phyloP scores from a whole-genome alignment of 2,113 vertebrate genomes.

The Melozone crissalis region DNA sequence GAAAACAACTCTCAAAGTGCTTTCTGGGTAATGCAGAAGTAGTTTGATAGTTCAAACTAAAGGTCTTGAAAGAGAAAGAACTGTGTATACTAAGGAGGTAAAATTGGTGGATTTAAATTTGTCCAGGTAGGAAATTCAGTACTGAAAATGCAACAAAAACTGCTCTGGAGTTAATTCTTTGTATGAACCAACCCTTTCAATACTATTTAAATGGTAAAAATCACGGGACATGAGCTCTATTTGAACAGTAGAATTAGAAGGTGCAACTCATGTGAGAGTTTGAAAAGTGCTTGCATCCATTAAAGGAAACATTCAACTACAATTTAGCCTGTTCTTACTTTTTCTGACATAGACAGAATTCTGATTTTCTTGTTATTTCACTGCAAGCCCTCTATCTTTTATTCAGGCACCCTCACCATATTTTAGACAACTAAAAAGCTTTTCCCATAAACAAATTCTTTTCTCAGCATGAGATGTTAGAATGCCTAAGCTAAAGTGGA shows the following conservation, averaged over 20 bases:
- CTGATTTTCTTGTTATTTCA: not conserved
- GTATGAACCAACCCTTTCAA: not conserved
- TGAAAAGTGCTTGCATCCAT: not conserved
- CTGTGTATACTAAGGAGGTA: not conserved
- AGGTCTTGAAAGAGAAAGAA: not conserved
- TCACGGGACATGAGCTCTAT: fast-evolving
- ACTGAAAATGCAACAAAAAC: not conserved
- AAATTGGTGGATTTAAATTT: not conserved
- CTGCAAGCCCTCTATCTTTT: not conserved
- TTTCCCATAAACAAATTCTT: not conserved
- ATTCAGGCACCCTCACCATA: not conserved
- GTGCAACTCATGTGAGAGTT: fast-evolving
- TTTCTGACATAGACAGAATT: not conserved
- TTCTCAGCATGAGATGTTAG: not conserved
- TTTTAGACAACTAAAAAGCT: not conserved
- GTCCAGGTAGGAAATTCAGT: not conserved
- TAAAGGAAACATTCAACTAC: not conserved
- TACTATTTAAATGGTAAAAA: not conserved
- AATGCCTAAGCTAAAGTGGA: not conserved
- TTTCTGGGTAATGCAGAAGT: not conserved
- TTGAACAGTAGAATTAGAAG: not conserved
- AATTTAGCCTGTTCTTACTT: not conserved
- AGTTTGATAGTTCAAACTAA: not conserved
- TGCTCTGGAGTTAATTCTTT: not conserved
- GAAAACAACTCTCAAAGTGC: not conserved